phyloP scores from a whole-genome alignment of 2,888 invertebrate species.

The Mongoloraphidia duomilia region DNA sequence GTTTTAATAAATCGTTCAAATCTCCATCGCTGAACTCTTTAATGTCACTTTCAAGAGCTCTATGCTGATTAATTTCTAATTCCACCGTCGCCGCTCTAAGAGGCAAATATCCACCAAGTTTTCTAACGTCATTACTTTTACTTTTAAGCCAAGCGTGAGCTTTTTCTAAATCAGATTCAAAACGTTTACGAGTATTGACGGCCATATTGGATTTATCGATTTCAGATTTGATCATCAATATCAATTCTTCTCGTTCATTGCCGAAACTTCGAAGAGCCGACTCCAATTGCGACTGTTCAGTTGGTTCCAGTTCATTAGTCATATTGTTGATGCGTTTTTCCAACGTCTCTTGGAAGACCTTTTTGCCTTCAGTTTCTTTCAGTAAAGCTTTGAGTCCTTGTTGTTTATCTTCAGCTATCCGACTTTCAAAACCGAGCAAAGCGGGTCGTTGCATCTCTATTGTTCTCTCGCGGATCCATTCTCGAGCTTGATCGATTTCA shows the following conservation, averaged over 20 bases:
- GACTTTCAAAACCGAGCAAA: constrained; percentile 62
- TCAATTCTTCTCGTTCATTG: constrained; percentile 60
- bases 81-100: constrained; percentile 71
- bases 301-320: constrained; percentile 70
- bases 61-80: constrained; percentile 61
- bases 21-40: constrained; percentile 62
- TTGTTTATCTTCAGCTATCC: constrained; percentile 58
- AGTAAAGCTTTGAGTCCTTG: constrained; percentile 56
- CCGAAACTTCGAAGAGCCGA: constrained; percentile 55
- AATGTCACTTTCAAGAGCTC: constrained; percentile 60
- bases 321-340: constrained; percentile 73
- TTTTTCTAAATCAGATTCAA: constrained; percentile 65
- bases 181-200: constrained; percentile 55
- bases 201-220: constrained; percentile 55
- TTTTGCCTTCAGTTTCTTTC: constrained; percentile 76
- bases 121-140: constrained; percentile 60
- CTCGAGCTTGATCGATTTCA: constrained; percentile 64
- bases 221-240: constrained; percentile 54
- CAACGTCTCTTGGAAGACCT: constrained; percentile 65
- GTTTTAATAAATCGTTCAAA: constrained; percentile 59
- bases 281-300: constrained; percentile 69
- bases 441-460: constrained; percentile 48
- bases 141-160: constrained; percentile 68
- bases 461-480: constrained; percentile 66
- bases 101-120: constrained; percentile 61